Base-by-base conservation (phyloP, 2,113 vertebrate species). In the Odocoileus virginianus region DNA sequence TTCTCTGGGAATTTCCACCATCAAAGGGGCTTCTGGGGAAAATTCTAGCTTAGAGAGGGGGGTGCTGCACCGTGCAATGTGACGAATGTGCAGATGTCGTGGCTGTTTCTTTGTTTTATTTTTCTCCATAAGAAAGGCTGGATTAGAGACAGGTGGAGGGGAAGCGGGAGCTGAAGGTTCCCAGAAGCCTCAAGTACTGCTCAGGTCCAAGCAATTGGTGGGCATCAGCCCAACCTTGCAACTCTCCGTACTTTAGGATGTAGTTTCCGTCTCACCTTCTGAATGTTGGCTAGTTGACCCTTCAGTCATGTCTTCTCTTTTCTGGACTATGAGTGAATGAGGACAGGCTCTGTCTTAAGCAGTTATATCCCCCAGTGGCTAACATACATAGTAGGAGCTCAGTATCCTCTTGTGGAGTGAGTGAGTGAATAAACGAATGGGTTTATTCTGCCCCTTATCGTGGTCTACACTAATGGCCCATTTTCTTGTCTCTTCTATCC, bases 61-160 rank as follows among this genome's bases (percentile, higher is more conserved):
- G 8, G 28, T 52, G 40, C 27, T 4, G 43, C 13, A 17, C 47
- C 2, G 0, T 1, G 9, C 12, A 61, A 7, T 33, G n/a, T 3
- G 4, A 45, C 47, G 33, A 17, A 25, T 16, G 28, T 50, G 17
- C 45, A 89, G 40, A 47, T 17, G 12, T 19, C 5, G 1, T 64
- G 23, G 1, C 54, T 74, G 58, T 61, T 67, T 83, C 55, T 84
- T 43, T 47, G 47, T 47, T 94, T 83, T 84, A n/a, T 84, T 84
- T 81, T 93, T 95, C 43, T 60, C 45, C 52, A 43, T n/a, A 60
- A 57, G 91, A 45, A 95, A 45, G 87, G 10, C 40, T 85, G 52
- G 5, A 30, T 57, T 88, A 16, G 36, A 78, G 11, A 33, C 33
- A 54, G 36, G 28, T 58, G 19, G 36, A 86, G 12, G 17, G 40